Evolutionary conservation across 2,113 vertebrate genomes (phyloP), one percentile per base, ranked within the genome.

Genomic region (Phyllostomus hastatus): DNA sequence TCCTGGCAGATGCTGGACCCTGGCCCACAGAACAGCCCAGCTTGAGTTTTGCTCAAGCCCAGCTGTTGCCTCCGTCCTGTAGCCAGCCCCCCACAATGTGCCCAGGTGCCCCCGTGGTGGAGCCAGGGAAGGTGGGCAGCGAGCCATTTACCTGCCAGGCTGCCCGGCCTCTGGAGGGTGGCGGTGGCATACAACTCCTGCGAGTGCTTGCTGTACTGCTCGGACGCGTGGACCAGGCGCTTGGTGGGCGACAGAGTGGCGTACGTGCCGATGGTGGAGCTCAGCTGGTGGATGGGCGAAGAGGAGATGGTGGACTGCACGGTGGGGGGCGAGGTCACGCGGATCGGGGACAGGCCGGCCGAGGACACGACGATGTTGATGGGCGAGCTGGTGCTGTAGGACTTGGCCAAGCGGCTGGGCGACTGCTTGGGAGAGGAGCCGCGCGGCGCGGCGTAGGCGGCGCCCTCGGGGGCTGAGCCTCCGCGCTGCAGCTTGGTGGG

Each of bases 181-280:
- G 99, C 99, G 10, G 99, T 99, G 96, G 99, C 99, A 96, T 99
- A 99, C 82, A 99, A 99, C 97, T 99, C 99, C 98, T 99, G 99
- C 92, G 99, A 99, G 96, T 99, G 99, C 98, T 99, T 99, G 98
- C 97, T 90, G 98, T 99, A 99, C 98, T 99, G 99, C 97, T 99
- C 99, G 54, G 99, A 99, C 80, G 99, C 98, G 98, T 99, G 99
- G 93, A 99, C 99, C 98, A 99, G 99, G 92, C 99, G 99, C 98
- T 99, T 99, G 98, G 99, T 99, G 95, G 99, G 99, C 97, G 99
- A 99, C 97, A 99, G 98, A 46, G 99, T 99, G 97, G 99, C 99
- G 98, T 99, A 99, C 98, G 99, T 99, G 98, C 99, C 99, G 97
- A 99, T 99, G 98, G 99, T 98, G 93, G 99, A 99, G 98, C 99